phyloP scores from a whole-genome alignment of 2,797 vertebrate genomes.

The Lerista edwardsae region DNA sequence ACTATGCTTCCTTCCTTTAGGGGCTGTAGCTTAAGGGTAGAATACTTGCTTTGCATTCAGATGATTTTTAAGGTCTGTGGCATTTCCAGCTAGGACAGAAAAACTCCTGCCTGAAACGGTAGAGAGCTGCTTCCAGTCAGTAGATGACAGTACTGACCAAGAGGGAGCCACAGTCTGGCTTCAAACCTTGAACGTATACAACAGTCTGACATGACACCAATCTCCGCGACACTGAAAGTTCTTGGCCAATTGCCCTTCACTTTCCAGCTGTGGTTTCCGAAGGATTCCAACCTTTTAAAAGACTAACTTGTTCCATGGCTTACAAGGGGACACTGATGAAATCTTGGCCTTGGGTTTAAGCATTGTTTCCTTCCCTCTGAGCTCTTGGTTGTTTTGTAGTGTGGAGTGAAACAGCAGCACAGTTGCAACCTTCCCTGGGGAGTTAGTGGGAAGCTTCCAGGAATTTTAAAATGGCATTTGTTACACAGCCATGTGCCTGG shows the following conservation, averaged over 20 bases:
- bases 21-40: too few relatives aligned
- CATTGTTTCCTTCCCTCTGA: not conserved
- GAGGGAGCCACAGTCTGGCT: not conserved
- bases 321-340: not conserved
- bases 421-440: not conserved
- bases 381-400: not conserved
- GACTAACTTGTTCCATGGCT: not conserved
- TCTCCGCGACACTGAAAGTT: not conserved
- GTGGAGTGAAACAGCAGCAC: not conserved
- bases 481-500: not conserved
- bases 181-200: too few relatives aligned
- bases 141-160: not conserved
- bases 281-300: not conserved
- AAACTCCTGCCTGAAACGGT: not conserved
- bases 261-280: not conserved
- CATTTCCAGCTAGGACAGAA: too few relatives aligned
- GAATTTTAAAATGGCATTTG: not conserved
- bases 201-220: too few relatives aligned
- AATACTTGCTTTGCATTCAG: too few relatives aligned
- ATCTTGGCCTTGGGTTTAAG: not conserved
- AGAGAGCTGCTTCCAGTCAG: not conserved
- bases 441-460: not conserved
- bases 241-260: not conserved
- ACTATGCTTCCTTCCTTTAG: too few relatives aligned
- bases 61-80: too few relatives aligned